Conservation (phyloP, 2,888 invertebrate genomes). For the Digitonthophagus gazella region DNA sequence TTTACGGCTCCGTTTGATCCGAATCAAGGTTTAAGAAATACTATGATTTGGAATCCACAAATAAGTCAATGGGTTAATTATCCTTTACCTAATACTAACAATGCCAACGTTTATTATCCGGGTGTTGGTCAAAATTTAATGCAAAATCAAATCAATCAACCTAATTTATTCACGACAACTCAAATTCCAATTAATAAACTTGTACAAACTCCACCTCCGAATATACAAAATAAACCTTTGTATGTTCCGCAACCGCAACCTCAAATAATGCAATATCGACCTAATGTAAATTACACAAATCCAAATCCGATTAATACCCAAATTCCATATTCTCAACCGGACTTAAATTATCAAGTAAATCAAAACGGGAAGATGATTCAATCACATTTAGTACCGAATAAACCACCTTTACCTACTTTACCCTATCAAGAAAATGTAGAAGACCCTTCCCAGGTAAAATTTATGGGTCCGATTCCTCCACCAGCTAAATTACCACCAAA, state of each 20-base stretch:
- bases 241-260: conserved; percentile 18
- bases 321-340: conserved; percentile 3
- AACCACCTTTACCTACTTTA: conserved; percentile 37
- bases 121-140: conserved; percentile 11
- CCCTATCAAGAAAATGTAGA: conserved; percentile 37
- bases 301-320: conserved; percentile 2
- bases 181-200: conserved; percentile 24
- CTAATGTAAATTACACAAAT: no score
- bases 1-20: conserved; percentile 58
- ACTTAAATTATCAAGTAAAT: background rate
- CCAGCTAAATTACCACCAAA: conserved; percentile 71
- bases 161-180: conserved; percentile 6
- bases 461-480: conserved; percentile 51
- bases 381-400: background rate
- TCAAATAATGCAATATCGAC: conserved; percentile 17
- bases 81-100: conserved; percentile 40
- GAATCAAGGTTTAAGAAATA: conserved; percentile 51
- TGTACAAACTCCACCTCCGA: conserved; percentile 20
- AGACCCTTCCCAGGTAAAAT: conserved; percentile 33
- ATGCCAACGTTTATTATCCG: conserved; percentile 31
- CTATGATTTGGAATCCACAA: conserved; percentile 56
- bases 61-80: conserved; percentile 55
- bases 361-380: background rate
- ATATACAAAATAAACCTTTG: conserved; percentile 17
- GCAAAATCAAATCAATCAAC: conserved; percentile 15